Percentiles rank a stretch among this genome's conserved stretches.
phyloP scores from a whole-genome alignment of 1,140 invertebrate genomes.

The Trichogramma pretiosum region DNA sequence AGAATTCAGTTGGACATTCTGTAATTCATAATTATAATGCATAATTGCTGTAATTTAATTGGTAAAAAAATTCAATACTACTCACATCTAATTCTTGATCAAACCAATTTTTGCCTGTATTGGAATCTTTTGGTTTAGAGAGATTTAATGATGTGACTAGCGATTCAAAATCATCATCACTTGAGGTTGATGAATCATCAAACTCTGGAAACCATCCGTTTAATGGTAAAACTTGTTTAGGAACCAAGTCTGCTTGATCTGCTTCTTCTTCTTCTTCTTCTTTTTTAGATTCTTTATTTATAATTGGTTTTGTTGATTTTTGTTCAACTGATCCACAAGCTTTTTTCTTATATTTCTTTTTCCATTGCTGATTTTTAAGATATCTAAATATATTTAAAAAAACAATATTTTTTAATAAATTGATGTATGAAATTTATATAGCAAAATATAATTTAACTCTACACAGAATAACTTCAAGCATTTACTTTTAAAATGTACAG shows the following conservation, averaged over 20 bases:
- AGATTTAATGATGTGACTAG: not conserved
- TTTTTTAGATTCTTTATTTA: slow-evolving; percentile 1
- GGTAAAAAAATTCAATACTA: not conserved
- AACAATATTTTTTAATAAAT: not conserved
- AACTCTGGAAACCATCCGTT: slow-evolving; percentile 12
- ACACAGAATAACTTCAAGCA: too few relatives aligned
- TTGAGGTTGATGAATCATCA: slow-evolving; percentile 3
- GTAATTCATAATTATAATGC: not conserved
- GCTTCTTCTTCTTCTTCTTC: slow-evolving; percentile 1
- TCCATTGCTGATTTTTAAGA: slow-evolving; percentile 8
- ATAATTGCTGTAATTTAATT: not conserved
- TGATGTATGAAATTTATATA: not conserved
- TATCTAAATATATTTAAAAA: slow-evolving; percentile 1
- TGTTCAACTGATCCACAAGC: not conserved
- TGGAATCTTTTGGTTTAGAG: not conserved
- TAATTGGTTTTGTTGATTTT: not conserved
- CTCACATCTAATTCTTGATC: slow-evolving; percentile 8
- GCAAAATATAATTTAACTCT: too few relatives aligned
- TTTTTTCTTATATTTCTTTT: slow-evolving; percentile 6
- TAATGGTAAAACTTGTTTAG: slow-evolving; percentile 9
- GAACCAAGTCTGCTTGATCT: slow-evolving; percentile 13
- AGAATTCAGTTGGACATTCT: slow-evolving; percentile 6
- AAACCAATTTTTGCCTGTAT: slow-evolving; percentile 9
- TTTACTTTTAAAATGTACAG: too few relatives aligned
- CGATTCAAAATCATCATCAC: slow-evolving; percentile 13